Evolutionary conservation across 2,888 invertebrate species (phyloP).

Genomic region (Tiliacea aurago): DNA sequence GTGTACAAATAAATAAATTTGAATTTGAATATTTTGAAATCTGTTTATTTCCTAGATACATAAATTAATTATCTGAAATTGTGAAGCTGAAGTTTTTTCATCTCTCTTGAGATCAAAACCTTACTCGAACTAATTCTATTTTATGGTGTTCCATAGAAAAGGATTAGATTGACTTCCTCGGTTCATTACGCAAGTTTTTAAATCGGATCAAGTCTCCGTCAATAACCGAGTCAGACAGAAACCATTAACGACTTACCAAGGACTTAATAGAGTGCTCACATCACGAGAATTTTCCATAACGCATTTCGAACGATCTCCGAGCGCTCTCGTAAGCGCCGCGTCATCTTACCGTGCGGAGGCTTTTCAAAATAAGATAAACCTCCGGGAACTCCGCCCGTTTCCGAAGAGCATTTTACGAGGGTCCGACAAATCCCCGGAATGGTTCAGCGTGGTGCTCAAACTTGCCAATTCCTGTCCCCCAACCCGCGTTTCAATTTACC

Average conservation of each 20-base stretch:
- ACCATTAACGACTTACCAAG: constrained; percentile 67
- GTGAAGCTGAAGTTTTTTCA: background rate
- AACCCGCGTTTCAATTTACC: constrained; percentile 84
- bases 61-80: background rate
- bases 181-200: constrained; percentile 12
- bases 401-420: constrained; percentile 83
- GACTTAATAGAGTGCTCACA: constrained; percentile 68
- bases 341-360: constrained; percentile 73
- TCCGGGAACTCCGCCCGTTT: constrained; percentile 71
- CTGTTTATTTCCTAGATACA: background rate
- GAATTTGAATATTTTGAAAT: background rate
- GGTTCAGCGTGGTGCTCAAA: constrained; percentile 76
- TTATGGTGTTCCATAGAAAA: background rate
- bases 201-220: constrained; percentile 51
- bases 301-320: constrained; percentile 63
- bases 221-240: constrained; percentile 56
- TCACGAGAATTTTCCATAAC: constrained; percentile 72
- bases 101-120: background rate
- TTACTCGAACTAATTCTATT: background rate
- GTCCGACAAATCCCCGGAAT: constrained; percentile 82
- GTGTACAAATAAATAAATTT: no score
- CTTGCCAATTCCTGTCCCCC: constrained; percentile 78
- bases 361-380: constrained; percentile 82
- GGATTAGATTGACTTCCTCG: background rate
- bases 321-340: constrained; percentile 69